Evolutionary conservation across 2,113 vertebrate genomes (phyloP).

Genomic region (Plectropomus leopardus): DNA sequence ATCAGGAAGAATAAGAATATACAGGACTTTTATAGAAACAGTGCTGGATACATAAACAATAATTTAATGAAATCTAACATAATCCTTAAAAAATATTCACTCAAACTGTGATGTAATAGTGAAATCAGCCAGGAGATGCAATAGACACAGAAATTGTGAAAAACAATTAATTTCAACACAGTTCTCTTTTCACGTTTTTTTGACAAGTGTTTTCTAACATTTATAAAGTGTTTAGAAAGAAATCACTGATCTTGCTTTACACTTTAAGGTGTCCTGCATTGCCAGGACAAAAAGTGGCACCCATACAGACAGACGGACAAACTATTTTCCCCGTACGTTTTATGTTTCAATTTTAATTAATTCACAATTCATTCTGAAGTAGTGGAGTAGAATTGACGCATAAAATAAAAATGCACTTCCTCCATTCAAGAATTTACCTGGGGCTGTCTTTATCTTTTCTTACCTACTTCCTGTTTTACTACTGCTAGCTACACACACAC

Average conservation of each 20-base stretch:
- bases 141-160: no score
- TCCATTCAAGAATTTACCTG: slow-evolving; percentile 13
- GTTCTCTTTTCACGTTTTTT: no score
- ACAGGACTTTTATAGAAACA: not conserved
- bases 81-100: not conserved
- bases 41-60: not conserved
- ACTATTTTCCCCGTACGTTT: no score
- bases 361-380: not conserved
- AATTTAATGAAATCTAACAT: not conserved
- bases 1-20: not conserved
- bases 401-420: slow-evolving; percentile 33
- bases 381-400: not conserved
- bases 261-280: no score
- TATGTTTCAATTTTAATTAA: no score
- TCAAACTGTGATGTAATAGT: not conserved
- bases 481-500: not conserved
- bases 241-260: no score
- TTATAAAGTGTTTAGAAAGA: no score
- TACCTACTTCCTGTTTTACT: slow-evolving; percentile 45
- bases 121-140: not conserved
- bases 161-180: no score
- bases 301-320: no score
- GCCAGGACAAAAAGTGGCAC: no score
- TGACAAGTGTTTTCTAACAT: no score
- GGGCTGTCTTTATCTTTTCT: not conserved